Percentiles rank a stretch among this genome's conserved stretches.
Conservation (phyloP, 2,797 vertebrate genomes). For the Gymnoscopelus braueri region DNA sequence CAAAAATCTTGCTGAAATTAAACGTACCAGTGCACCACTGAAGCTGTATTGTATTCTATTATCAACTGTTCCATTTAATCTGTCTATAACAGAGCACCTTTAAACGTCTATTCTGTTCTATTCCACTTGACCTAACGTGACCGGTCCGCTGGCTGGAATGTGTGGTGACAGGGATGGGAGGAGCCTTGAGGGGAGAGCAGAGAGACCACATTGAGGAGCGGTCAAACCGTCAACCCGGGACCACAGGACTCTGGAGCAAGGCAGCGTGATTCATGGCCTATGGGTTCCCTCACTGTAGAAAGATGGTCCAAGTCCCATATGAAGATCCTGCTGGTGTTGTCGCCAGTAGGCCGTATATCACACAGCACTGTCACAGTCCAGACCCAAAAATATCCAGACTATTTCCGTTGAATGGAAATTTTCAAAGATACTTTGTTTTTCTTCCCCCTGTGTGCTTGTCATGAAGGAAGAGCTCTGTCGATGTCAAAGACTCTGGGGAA, state of each 20-base stretch:
- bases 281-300: slow-evolving; percentile 72
- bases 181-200: slow-evolving; percentile 55
- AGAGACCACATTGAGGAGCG: slow-evolving; percentile 73
- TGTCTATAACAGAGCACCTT: too few species aligned
- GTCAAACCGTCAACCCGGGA: slow-evolving; percentile 72
- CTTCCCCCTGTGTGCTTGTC: neutral
- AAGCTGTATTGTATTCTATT: too few species aligned
- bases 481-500: slow-evolving; percentile 27
- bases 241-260: slow-evolving; percentile 75
- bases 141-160: slow-evolving; percentile 72
- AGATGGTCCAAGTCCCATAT: slow-evolving; percentile 64
- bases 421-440: slow-evolving; percentile 27
- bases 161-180: slow-evolving; percentile 70
- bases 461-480: slow-evolving; percentile 27
- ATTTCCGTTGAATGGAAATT: slow-evolving; percentile 55
- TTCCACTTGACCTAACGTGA: slow-evolving; percentile 71
- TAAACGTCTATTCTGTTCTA: slow-evolving; percentile 31
- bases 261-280: slow-evolving; percentile 75
- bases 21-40: too few species aligned
- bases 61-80: too few species aligned
- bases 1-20: too few species aligned
- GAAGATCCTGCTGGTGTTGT: slow-evolving; percentile 63
- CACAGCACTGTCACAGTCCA: slow-evolving; percentile 61
- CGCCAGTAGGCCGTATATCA: slow-evolving; percentile 66
- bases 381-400: slow-evolving; percentile 66